Base-by-base conservation (phyloP, 2,113 vertebrate species). In the Psilopogon haemacephalus region DNA sequence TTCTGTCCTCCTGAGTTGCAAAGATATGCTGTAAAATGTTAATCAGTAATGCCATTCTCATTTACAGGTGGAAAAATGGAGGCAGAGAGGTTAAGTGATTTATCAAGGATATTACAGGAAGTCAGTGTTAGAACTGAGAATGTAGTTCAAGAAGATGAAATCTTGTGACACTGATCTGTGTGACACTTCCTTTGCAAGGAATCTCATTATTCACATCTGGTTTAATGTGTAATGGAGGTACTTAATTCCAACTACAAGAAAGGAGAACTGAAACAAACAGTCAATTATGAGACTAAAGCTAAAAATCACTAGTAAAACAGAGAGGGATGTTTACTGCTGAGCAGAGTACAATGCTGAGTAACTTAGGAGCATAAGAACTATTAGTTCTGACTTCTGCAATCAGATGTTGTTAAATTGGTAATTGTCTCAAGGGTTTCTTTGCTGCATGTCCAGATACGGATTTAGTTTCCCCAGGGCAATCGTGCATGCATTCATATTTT, bases 401-500 rank as follows among this genome's bases (percentile, higher is more conserved):
- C n/a, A 93, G 78, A 63, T 30, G 48, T 79, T 80, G 26, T 83
- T 89, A 80, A 83, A 74, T 52, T 84, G 75, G 86, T 78, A 92
- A 8, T 19, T 84, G 63, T 76, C 81, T 89, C 16, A 67, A 94
- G 33, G 28, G 7, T 86, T 70, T 56, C 60, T 77, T 42, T 74
- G 26, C 46, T 82, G 44, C 37, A 77, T 91, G 96, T 94, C 95
- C 82, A 89, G 93, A 95, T 93, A 93, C 89, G 88, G 90, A 18
- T 85, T 88, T 89, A 62, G 44, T 89, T 96, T 88, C 37, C 73
- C 42, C 9, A 78, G 56, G 70, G 79, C 86, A 84, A 40, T 83
- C 70, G 64, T 92, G 42, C 71, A 86, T 79, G 48, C 37, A 77
- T 95, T 89, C 79, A 50, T 91, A 68, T 90, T 95, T 94, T 88